Evolutionary conservation across 2,113 vertebrate genomes (phyloP), one percentile per base, ranked within the genome.

Genomic region (Notarius quadriscutis): DNA sequence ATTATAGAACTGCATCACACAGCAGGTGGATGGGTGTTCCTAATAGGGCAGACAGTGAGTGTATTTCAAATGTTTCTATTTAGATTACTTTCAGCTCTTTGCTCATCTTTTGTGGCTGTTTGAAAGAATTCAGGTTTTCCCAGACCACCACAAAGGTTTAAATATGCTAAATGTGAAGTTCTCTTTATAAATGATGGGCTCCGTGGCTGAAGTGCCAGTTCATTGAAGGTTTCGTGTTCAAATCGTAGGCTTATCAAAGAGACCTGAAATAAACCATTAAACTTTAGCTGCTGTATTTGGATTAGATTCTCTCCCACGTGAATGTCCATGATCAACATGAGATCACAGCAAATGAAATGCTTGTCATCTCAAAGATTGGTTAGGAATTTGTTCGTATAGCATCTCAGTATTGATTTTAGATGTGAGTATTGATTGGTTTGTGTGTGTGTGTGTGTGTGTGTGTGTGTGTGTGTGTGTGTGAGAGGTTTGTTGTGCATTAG

Each of bases 361-460:
- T 83, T 53, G 51, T 67, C 81, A 50, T 81, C 22, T 15, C 55
- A 51, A 10, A 60, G 27, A 41, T 74, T 48, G 65, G 30, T 12
- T 81, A 60, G 60, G 63, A 55, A 80, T 67, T 51, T 5, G 4
- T 34, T 65, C 17, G 67, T 18, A 74, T 58, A 60, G 41, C 53
- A 30, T 71, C 48, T 65, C 84, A 84, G 86, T 87, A 84, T 87
- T 90, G 83, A n/a, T 84, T 84, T 71, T 86, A 53, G 83, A 34
- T 65, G n/a, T 80, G n/a, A 7, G 7, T 67, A 51, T 48, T 53
- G 30, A 17, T 80, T 58, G 14, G 84, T 48, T 12, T 86, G 18
- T 8, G 30, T 75, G 1, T 48, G n/a, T 30, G 65, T 27, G 65
- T 4, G 57, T 25, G 9, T 10, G 17, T 20, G 7, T 20, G 1